Conservation (phyloP, 2,113 vertebrate species). For the Ranitomeya imitator region DNA sequence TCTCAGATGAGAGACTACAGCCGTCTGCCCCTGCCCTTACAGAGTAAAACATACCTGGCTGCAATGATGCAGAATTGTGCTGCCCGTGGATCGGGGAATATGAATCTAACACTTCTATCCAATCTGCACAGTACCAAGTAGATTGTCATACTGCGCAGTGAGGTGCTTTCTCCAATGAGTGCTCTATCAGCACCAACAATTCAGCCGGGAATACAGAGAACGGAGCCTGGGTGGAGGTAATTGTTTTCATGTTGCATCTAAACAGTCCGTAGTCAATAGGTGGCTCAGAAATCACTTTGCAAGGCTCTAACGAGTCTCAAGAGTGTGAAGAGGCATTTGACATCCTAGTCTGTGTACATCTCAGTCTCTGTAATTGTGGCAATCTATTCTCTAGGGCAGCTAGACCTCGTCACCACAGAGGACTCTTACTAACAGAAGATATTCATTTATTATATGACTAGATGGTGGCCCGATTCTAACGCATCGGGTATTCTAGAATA, state of each 20-base stretch:
- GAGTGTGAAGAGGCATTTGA: slow-evolving; percentile 33
- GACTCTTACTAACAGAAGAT: background rate
- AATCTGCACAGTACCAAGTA: background rate
- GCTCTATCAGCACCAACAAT: background rate
- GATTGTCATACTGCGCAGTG: background rate
- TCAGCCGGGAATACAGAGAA: background rate
- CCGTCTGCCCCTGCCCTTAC: too few species aligned
- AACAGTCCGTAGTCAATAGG: background rate
- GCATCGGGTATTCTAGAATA: too few species aligned
- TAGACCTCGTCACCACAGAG: slow-evolving; percentile 13
- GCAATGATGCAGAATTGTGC: too few species aligned
- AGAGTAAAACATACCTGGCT: too few species aligned
- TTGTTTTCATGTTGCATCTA: slow-evolving; percentile 15
- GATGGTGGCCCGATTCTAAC: too few species aligned
- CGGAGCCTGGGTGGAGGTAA: background rate
- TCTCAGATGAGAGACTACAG: too few species aligned
- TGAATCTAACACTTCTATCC: too few species aligned
- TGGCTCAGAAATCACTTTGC: slow-evolving; percentile 43
- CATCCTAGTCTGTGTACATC: background rate
- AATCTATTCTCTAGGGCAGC: slow-evolving; percentile 17
- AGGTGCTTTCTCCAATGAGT: background rate
- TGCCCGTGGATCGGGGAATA: too few species aligned
- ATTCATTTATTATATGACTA: too few species aligned
- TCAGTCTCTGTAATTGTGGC: slow-evolving; percentile 9
- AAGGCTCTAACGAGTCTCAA: slow-evolving; percentile 28